Evolutionary conservation across 2,888 invertebrate species (phyloP), one percentile per base, ranked within the genome.

Genomic region (Luperina testacea): DNA sequence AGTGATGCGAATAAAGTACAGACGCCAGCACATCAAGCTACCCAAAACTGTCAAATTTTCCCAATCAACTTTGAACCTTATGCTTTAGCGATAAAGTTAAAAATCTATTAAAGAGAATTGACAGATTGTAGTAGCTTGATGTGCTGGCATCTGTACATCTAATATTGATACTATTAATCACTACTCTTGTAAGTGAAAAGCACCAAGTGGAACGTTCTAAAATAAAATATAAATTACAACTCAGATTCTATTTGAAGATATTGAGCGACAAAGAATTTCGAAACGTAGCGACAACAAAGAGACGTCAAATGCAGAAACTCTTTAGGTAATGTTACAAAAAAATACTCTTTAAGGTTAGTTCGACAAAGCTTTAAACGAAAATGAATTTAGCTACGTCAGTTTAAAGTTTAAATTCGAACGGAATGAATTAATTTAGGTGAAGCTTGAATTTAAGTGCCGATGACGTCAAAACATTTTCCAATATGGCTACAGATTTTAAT

Each of bases 211-310:
- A 78, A 77, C 67, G 5, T n/a, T 65, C 51, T 42, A 2, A 77
- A 72, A 81, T 83, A 77, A 81, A 87, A 77, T 80, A 82, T 78
- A 72, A 78, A 78, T 61, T n/a, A 73, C 61, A 76, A 78, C 65
- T 76, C 64, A 75, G 67, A 78, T 61, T 80, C 53, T 89, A 77
- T 87, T 84, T 84, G 76, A 78, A 76, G 83, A 84, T 88, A 87
- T 89, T 87, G 88, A 86, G 86, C 87, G 85, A 86, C 88, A 90
- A 90, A 90, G 88, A 88, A 87, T 82, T 83, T 87, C 69, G 74
- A 81, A 79, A 83, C 68, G 82, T 81, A 65, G 78, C 74, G 81
- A 82, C 82, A 82, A 88, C 90, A 90, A 89, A 90, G 91, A 82
- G 78, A 83, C 81, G 91, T 90, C 91, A 87, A 86, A 82, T 82